Evolutionary conservation across 2,797 vertebrate genomes (phyloP).

Genomic region (Chanos chanos): DNA sequence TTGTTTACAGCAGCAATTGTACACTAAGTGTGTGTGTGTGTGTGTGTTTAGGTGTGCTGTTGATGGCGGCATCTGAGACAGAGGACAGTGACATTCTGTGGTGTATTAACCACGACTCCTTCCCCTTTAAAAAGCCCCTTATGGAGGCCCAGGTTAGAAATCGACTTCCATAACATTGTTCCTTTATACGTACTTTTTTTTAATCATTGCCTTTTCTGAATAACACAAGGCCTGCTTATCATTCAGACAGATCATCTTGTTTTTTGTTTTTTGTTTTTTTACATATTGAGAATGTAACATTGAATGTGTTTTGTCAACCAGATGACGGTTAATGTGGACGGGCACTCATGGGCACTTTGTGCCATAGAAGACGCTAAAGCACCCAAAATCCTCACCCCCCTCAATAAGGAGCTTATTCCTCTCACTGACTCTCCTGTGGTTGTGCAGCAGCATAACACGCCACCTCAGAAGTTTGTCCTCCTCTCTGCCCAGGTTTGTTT

Average conservation of each 20-base stretch:
- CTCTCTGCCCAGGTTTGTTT: conserved; percentile 90
- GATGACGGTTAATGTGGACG: conserved; percentile 90
- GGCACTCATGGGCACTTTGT: conserved; percentile 94
- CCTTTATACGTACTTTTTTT: neutral
- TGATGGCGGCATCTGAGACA: conserved; percentile 94
- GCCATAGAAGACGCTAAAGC: conserved; percentile 79
- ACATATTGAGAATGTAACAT: no score
- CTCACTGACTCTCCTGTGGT: conserved; percentile 90
- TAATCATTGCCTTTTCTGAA: neutral
- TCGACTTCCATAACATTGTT: no score
- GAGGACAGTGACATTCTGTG: conserved; percentile 94
- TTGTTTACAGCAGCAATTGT: no score
- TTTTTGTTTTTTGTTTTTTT: neutral
- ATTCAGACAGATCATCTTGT: neutral
- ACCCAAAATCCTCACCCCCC: conserved; percentile 78
- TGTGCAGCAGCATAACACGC: conserved; percentile 88
- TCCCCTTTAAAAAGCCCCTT: conserved; percentile 94
- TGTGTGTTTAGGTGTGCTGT: conserved; percentile 75
- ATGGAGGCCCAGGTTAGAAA: conserved; percentile 93
- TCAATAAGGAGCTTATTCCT: conserved; percentile 89
- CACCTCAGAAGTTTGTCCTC: conserved; percentile 90
- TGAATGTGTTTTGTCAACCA: no score
- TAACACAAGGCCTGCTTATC: neutral
- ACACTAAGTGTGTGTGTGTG: neutral
- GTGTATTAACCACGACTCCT: conserved; percentile 97